A percentile compares a stretch with the other conserved stretches of the same genome.
phyloP scores from a whole-genome alignment of 2,888 invertebrate species.

The Micoletzkya japonica region DNA sequence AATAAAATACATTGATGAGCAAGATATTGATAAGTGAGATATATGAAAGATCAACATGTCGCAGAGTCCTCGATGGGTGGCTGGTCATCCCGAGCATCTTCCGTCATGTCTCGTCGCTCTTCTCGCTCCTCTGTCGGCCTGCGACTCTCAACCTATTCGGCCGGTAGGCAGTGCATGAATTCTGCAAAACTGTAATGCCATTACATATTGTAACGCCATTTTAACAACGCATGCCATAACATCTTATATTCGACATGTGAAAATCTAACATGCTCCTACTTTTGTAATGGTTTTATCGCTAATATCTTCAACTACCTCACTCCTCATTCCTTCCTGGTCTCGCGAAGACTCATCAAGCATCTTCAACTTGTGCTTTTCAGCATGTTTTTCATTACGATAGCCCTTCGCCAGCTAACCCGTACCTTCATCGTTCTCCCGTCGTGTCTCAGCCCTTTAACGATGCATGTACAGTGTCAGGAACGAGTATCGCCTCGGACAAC shows the following conservation, averaged over 20 bases:
- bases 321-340: too few relatives aligned
- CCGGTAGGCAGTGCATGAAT: constrained; percentile 27
- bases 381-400: too few relatives aligned
- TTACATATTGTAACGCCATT: too few relatives aligned
- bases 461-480: constrained; percentile 40
- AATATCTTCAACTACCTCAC: too few relatives aligned
- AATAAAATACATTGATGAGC: neutral
- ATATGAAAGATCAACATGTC: neutral
- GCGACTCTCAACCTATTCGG: constrained; percentile 61
- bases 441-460: neutral
- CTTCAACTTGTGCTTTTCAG: too few relatives aligned
- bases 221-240: too few relatives aligned
- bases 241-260: too few relatives aligned
- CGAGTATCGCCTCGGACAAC: constrained; percentile 62
- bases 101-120: constrained; percentile 59
- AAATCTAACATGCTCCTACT: neutral
- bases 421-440: neutral
- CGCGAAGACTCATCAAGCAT: too few relatives aligned
- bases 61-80: constrained; percentile 59
- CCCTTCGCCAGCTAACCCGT: too few relatives aligned
- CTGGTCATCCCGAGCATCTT: constrained; percentile 61
- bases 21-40: neutral
- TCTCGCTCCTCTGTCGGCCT: constrained; percentile 58
- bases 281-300: too few relatives aligned
- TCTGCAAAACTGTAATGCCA: neutral